Evolutionary conservation across 37 sponge, comb jelly and placozoan species (phyloP), one percentile per base, ranked within the genome.

Genomic region (Diacarnus erythraeanus): DNA sequence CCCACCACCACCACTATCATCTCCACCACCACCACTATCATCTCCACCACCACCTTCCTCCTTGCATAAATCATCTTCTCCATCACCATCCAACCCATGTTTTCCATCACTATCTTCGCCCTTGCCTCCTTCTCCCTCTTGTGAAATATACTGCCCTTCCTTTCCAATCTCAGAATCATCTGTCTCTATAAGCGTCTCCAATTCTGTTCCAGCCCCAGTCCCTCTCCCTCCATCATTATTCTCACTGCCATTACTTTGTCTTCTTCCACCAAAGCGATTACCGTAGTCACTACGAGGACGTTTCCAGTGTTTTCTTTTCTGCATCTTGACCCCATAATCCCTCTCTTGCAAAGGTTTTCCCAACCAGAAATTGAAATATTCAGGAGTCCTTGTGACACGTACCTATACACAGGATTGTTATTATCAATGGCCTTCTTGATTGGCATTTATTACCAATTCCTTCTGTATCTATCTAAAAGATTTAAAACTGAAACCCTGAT

Each of bases 221-320:
- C 84, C 78, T 54, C 59, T 23, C 2, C 39, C 42, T 40, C 69
- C 22, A 57, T 69, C 58, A 59, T 67, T 80, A 47, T 75, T 80
- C 71, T 22, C 63, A 18, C 65, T 57, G 21, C 77, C 72, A 43
- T 31, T 47, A 1, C 58, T 57, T 54, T 58, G 38, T 23, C 23
- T 42, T 64, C 60, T 57, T 15, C 33, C 38, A 12, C 21, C 10
- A 38, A 65, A 74, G 1, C 86, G 72, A 18, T 66, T 71, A 0
- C 91, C 91, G 60, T 91, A 91, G 75, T 83, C 84, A 83, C 92
- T 91, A 27, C 76, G 86, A 9, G 92, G 92, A 63, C 92, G 77
- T 17, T 70, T 37, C 87, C 92, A 86, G 8, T 57, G n/a, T 18
- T 79, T 91, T 23, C 92, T 63, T 21, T 51, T 72, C 26, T 86